Evolutionary conservation across 2,888 invertebrate species (phyloP).

Genomic region (Lamellibrachia satsuma): DNA sequence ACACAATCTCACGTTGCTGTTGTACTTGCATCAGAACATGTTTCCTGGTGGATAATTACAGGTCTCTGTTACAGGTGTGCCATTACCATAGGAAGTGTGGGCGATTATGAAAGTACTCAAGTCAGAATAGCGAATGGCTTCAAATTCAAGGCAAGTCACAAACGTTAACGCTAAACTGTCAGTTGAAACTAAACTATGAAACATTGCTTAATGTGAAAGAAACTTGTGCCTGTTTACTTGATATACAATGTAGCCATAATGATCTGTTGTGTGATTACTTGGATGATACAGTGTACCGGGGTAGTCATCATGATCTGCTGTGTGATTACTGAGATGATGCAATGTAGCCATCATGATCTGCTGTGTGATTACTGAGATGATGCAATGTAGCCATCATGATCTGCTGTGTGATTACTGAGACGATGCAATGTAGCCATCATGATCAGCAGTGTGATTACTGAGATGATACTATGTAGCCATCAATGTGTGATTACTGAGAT

Average conservation of each 20-base stretch:
- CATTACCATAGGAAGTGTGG: constrained; percentile 73
- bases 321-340: no score
- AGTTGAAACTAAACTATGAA: not conserved
- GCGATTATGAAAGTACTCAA: constrained; percentile 72
- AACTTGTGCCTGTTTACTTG: not conserved
- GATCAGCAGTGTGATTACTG: no score
- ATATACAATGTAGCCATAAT: not conserved
- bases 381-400: not conserved
- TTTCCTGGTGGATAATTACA: not conserved
- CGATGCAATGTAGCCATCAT: no score
- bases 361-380: no score
- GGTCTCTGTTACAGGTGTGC: constrained; percentile 68
- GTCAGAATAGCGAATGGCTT: constrained; percentile 76
- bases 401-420: not conserved
- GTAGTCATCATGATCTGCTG: not conserved
- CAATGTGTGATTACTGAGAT: not conserved
- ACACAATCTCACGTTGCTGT: not conserved
- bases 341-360: no score
- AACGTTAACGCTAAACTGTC: not conserved
- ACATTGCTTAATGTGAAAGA: not conserved
- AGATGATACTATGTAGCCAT: no score
- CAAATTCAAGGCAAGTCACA: constrained; percentile 70
- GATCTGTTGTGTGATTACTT: not conserved
- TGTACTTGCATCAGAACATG: not conserved
- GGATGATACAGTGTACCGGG: not conserved